Evolutionary conservation across 2,888 invertebrate genomes (phyloP).

Genomic region (Eremobia ochroleuca): DNA sequence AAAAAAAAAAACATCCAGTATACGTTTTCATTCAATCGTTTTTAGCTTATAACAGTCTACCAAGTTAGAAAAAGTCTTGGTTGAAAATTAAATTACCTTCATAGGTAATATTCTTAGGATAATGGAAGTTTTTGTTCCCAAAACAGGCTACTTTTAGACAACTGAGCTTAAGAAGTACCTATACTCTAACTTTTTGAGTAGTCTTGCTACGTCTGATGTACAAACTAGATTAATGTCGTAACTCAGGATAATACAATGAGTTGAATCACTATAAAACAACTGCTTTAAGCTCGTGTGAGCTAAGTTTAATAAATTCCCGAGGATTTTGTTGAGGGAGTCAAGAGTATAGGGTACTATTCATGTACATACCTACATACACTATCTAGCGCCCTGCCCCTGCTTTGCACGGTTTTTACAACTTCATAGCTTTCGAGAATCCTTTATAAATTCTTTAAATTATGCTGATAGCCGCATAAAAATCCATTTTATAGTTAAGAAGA

Average conservation of each 20-base stretch:
- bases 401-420: background rate
- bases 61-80: background rate
- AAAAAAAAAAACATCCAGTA: too few species aligned
- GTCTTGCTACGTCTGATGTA: background rate
- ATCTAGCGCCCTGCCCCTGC: background rate
- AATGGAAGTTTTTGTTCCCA: background rate
- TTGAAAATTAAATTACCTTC: constrained; percentile 3
- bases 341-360: background rate
- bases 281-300: background rate
- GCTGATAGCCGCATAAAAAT: background rate
- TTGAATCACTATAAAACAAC: background rate
- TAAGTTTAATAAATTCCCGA: background rate
- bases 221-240: background rate
- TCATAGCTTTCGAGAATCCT: background rate
- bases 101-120: background rate
- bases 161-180: background rate
- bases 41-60: background rate
- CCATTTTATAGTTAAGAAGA: background rate
- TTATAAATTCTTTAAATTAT: background rate
- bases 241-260: background rate
- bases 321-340: background rate
- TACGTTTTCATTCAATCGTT: background rate
- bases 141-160: background rate
- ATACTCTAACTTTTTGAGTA: background rate
- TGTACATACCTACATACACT: background rate